Evolutionary conservation across 1,140 invertebrate genomes (phyloP).

Genomic region (Drosophila obscura): DNA sequence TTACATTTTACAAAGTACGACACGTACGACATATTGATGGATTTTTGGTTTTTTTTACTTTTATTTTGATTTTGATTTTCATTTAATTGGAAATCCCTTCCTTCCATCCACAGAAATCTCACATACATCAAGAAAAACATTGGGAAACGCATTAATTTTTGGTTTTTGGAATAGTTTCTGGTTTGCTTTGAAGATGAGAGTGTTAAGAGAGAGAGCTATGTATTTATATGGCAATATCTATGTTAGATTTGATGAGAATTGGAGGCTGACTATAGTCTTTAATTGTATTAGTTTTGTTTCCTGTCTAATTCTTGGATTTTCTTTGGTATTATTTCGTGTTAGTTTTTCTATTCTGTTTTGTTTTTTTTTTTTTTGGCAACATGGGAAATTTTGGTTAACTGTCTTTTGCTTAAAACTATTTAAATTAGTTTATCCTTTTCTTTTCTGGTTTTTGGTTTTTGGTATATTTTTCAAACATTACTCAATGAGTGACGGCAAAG

Average conservation of each 20-base stretch:
- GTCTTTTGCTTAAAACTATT: slow-evolving; percentile 54
- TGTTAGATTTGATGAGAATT: slow-evolving; percentile 52
- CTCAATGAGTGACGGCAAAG: slow-evolving; percentile 27
- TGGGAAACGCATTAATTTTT: slow-evolving; percentile 6
- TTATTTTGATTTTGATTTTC: slow-evolving; percentile 39
- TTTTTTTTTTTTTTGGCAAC: slow-evolving; percentile 63
- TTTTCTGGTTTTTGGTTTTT: slow-evolving; percentile 35
- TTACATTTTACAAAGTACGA: slow-evolving; percentile 69
- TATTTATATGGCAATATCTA: slow-evolving; percentile 31
- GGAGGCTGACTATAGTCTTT: slow-evolving; percentile 45
- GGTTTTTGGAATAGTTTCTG: slow-evolving; percentile 30
- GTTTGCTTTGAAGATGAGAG: slow-evolving; percentile 28
- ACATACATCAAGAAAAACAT: slow-evolving; percentile 26
- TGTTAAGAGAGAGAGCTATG: slow-evolving; percentile 17
- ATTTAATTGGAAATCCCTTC: slow-evolving; percentile 5
- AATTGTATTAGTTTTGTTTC: slow-evolving; percentile 39
- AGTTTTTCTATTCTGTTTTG: slow-evolving; percentile 20
- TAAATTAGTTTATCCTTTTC: slow-evolving; percentile 49
- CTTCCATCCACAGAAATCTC: slow-evolving; percentile 24
- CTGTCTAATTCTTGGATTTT: slow-evolving; percentile 15
- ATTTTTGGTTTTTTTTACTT: slow-evolving; percentile 15
- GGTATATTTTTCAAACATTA: slow-evolving; percentile 18
- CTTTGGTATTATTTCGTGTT: slow-evolving; percentile 48
- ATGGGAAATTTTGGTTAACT: slow-evolving; percentile 61
- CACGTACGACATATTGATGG: slow-evolving; percentile 52